phyloP scores from a whole-genome alignment of 1,140 invertebrate genomes.

The Calliopsis andreniformis region DNA sequence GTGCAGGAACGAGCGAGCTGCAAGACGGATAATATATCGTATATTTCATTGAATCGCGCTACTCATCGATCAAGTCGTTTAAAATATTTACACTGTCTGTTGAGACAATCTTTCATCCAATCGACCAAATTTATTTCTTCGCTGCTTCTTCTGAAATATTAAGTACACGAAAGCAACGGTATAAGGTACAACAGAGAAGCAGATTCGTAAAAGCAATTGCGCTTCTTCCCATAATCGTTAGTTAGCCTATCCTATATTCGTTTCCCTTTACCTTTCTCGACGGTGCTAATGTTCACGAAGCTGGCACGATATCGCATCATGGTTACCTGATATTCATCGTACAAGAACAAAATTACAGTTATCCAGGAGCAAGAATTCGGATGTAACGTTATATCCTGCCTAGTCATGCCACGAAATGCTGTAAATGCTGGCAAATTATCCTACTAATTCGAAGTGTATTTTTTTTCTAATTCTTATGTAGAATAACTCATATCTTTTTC shows the following conservation, averaged over 20 bases:
- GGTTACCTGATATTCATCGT: slow-evolving; percentile 14
- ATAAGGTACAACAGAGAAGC: slow-evolving; percentile 7
- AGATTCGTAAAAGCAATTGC: background rate
- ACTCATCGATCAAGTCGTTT: background rate
- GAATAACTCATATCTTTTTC: too few species aligned
- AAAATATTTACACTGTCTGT: too few species aligned
- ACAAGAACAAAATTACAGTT: slow-evolving; percentile 55
- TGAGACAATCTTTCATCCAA: too few species aligned
- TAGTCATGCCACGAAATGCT: slow-evolving; percentile 20
- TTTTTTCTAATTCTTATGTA: background rate
- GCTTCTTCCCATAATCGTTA: background rate
- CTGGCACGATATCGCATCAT: background rate
- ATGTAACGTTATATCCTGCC: slow-evolving; percentile 58
- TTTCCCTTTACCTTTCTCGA: background rate
- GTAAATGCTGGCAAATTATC: slow-evolving; percentile 2
- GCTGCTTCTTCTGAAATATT: too few species aligned
- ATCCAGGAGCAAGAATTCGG: slow-evolving; percentile 59
- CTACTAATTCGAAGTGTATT: background rate
- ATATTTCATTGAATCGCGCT: background rate
- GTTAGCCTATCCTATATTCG: background rate
- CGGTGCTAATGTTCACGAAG: background rate
- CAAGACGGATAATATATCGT: background rate
- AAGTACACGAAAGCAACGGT: slow-evolving; percentile 24
- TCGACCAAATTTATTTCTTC: too few species aligned
- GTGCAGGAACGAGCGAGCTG: background rate